phyloP scores from a whole-genome alignment of 64 coral and sea anemone species.

The Exaiptasia diaphana region DNA sequence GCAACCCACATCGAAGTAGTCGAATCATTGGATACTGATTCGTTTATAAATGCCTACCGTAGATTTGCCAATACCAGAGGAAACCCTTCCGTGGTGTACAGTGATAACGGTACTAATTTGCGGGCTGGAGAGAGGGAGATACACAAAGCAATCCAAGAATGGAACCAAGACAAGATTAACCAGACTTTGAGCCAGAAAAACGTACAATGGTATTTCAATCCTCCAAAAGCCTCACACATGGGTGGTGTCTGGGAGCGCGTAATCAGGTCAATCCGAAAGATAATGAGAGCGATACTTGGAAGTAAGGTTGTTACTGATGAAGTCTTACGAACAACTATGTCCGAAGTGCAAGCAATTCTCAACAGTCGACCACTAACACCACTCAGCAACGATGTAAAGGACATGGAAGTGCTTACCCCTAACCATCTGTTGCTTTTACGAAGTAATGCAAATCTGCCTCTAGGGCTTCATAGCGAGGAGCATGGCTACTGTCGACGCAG shows the following conservation, averaged over 20 bases:
- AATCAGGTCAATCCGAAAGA: conserved; percentile 10
- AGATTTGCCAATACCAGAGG: conserved; percentile 6
- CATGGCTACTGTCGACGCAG: neutral
- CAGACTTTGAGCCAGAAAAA: neutral
- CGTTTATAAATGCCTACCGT: neutral
- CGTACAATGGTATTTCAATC: conserved; percentile 34
- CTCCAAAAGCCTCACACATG: neutral
- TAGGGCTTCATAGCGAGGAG: neutral
- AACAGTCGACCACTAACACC: conserved; percentile 15
- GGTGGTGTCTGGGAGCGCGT: conserved; percentile 33
- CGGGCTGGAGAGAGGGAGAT: neutral
- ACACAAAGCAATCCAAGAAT: neutral
- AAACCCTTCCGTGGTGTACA: neutral
- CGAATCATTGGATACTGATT: neutral
- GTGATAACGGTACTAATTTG: conserved; percentile 29
- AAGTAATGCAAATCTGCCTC: neutral
- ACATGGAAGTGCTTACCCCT: conserved; percentile 11
- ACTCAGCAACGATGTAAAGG: conserved; percentile 6
- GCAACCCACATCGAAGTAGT: conserved; percentile 7
- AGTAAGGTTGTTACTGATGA: conserved; percentile 7
- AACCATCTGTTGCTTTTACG: neutral
- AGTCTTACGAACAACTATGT: neutral
- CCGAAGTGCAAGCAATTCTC: conserved; percentile 5
- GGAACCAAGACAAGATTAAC: neutral
- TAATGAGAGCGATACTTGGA: conserved; percentile 4